phyloP scores from a whole-genome alignment of 2,113 vertebrate species.

The Anseranas semipalmata region DNA sequence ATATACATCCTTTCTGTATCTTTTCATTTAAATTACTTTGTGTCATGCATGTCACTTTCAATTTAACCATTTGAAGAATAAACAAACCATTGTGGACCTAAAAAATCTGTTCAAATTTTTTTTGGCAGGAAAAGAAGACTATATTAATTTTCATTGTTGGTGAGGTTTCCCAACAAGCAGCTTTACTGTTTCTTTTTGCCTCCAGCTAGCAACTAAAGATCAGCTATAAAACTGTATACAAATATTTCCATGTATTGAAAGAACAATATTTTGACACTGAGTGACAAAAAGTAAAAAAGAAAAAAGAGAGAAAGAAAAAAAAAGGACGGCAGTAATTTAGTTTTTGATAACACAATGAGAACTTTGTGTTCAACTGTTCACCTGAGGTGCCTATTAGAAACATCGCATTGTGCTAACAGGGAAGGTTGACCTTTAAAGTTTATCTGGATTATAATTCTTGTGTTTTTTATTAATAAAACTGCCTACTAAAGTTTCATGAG shows the following conservation, averaged over 20 bases:
- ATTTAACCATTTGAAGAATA: constrained; percentile 57
- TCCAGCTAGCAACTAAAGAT: constrained; percentile 77
- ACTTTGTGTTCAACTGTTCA: constrained; percentile 61
- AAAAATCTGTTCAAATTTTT: constrained; percentile 44
- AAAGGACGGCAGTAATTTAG: constrained; percentile 43
- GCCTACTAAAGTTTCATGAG: constrained; percentile 23
- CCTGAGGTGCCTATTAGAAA: constrained; percentile 62
- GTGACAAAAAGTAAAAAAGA: constrained; percentile 61
- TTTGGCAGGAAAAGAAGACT: constrained; percentile 57
- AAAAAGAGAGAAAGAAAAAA: not conserved
- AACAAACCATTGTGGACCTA: constrained; percentile 70
- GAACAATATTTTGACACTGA: constrained; percentile 82
- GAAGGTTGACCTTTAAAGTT: constrained; percentile 60
- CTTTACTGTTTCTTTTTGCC: constrained; percentile 77
- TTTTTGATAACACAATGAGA: constrained; percentile 72
- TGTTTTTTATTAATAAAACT: constrained; percentile 39
- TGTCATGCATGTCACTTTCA: constrained; percentile 46
- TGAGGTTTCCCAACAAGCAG: constrained; percentile 74
- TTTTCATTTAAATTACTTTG: constrained; percentile 55
- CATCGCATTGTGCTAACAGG: constrained; percentile 50
- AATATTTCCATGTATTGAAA: constrained; percentile 77
- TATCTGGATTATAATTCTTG: constrained; percentile 44
- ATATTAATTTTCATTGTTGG: constrained; percentile 73
- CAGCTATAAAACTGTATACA: constrained; percentile 76
- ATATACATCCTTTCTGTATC: constrained; percentile 52